Conservation (phyloP, 2,113 vertebrate species). For the Orientallactaga bullata region DNA sequence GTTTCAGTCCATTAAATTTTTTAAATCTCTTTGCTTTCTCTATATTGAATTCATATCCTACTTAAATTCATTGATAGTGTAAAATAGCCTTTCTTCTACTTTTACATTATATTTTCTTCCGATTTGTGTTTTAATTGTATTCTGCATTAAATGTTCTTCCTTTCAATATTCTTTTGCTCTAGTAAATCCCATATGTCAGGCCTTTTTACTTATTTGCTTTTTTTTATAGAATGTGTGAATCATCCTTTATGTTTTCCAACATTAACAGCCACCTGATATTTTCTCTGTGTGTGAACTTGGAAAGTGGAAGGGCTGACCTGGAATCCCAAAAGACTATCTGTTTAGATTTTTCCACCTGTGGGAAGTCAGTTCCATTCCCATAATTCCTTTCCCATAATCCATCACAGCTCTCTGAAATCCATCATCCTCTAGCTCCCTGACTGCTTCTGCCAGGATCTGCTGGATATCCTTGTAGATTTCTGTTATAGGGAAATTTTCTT, state of each 20-base stretch:
- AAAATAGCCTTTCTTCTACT: not conserved
- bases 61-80: not conserved
- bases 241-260: not conserved
- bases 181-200: not conserved
- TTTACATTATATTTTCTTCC: not conserved
- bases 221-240: not conserved
- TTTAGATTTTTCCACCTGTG: not conserved
- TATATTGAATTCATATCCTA: not conserved
- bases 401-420: not conserved
- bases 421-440: not conserved
- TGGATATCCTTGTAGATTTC: not conserved
- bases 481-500: not conserved
- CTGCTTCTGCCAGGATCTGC: not conserved
- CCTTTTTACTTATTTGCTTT: not conserved
- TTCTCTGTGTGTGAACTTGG: not conserved
- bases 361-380: not conserved
- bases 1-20: not conserved
- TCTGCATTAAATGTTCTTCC: not conserved
- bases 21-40: not conserved
- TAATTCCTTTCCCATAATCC: not conserved
- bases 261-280: not conserved
- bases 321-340: not conserved
- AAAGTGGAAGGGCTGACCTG: not conserved
- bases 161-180: not conserved
- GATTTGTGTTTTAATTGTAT: conserved; percentile 3